These are phyloP conservation scores for Vandiemenella viatica DNA, from an alignment of 2,888 invertebrate species.

Conservation along the genomic window DNA sequence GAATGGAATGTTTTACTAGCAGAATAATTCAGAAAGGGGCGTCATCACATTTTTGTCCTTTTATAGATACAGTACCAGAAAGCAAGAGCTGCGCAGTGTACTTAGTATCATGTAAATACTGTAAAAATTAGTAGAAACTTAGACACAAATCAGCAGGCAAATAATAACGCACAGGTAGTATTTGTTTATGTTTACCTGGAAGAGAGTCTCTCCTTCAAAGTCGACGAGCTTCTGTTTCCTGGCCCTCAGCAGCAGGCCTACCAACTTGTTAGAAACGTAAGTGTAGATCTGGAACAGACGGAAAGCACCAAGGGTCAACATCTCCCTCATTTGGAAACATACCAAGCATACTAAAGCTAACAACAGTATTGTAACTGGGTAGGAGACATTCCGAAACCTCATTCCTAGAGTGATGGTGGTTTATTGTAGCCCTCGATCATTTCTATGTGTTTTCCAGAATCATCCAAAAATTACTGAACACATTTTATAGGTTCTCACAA, in stretches of 20 bases:
- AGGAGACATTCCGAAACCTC: too few species aligned
- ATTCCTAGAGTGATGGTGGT: too few species aligned
- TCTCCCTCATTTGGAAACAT: too few species aligned
- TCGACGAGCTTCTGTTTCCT: slow-evolving; percentile 80
- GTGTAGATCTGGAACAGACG: slow-evolving; percentile 75
- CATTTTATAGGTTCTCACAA: too few species aligned
- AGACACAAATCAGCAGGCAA: neutral
- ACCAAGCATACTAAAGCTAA: too few species aligned
- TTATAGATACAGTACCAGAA: neutral
- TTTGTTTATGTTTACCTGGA: slow-evolving; percentile 46
- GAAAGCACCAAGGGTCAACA: too few species aligned
- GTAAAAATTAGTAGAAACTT: neutral
- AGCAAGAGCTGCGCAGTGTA: neutral
- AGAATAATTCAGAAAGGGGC: neutral
- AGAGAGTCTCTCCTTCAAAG: slow-evolving; percentile 92
- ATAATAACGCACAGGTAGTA: neutral
- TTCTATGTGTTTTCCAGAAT: too few species aligned
- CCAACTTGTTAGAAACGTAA: slow-evolving; percentile 82
- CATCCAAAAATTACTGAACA: too few species aligned
- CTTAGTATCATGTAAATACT: neutral
- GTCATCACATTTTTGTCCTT: neutral
- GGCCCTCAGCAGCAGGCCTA: slow-evolving; percentile 81
- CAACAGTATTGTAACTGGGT: too few species aligned
- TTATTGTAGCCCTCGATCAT: too few species aligned
- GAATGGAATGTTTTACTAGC: neutral